Conservation (phyloP, 2,113 vertebrate genomes). For the Chascanopsetta lugubris region DNA sequence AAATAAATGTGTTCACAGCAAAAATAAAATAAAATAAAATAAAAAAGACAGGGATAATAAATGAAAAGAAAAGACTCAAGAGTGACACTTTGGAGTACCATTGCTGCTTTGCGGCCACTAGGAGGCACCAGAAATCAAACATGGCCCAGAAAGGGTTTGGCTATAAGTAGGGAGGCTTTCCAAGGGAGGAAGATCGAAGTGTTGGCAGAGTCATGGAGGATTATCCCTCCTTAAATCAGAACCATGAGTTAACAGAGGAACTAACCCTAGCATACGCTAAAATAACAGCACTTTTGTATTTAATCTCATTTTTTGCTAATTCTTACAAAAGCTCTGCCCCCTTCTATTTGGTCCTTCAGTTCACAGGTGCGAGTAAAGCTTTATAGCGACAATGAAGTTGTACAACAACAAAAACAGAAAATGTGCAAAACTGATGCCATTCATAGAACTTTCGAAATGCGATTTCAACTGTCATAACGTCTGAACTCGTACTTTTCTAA, state of each 20-base stretch:
- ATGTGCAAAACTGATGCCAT: constrained; percentile 34
- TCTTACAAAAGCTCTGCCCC: neutral
- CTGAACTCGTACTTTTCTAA: too few relatives aligned
- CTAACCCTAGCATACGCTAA: too few relatives aligned
- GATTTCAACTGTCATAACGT: neutral
- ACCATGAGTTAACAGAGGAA: neutral
- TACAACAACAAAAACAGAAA: constrained; percentile 2
- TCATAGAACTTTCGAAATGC: neutral
- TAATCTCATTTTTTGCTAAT: neutral
- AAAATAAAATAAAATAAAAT: too few relatives aligned
- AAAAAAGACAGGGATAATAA: neutral
- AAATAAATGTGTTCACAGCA: too few relatives aligned
- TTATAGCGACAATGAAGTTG: neutral
- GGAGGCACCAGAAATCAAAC: constrained; percentile 8
- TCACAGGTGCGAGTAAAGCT: constrained; percentile 1
- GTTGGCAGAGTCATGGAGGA: neutral
- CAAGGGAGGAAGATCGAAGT: neutral
- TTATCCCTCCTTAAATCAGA: neutral
- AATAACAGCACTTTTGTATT: constrained; percentile 9
- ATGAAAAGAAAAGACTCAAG: neutral
- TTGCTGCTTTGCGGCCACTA: neutral
- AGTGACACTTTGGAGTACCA: neutral
- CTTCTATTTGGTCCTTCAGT: neutral
- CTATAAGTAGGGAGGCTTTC: neutral
- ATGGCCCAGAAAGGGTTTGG: constrained; percentile 3